Conservation (phyloP, 2,888 invertebrate species). For the Acleris sparsana region DNA sequence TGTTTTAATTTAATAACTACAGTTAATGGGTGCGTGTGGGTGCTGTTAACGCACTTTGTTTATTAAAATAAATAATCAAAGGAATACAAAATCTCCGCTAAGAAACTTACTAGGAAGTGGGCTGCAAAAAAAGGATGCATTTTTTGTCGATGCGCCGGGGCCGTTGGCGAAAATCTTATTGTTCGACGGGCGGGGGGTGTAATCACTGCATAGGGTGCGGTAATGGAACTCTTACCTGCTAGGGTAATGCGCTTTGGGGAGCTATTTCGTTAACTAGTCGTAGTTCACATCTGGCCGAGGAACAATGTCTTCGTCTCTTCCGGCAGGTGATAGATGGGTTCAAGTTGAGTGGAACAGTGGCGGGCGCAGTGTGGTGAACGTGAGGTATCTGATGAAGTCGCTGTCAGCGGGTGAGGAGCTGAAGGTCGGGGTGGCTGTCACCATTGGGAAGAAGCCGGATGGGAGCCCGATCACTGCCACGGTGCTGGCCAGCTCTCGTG, state of each 20-base stretch:
- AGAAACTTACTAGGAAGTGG: conserved; percentile 67
- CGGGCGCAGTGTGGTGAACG: conserved; percentile 51
- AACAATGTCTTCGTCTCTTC: conserved; percentile 39
- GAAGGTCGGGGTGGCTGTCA: conserved; percentile 48
- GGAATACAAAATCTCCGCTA: conserved; percentile 48
- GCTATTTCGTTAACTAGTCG: conserved; percentile 24
- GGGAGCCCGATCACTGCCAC: conserved; percentile 51
- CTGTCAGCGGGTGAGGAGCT: conserved; percentile 44
- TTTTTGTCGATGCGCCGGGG: conserved; percentile 59
- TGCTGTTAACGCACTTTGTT: too few species aligned
- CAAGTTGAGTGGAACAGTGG: conserved; percentile 62
- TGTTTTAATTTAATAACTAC: too few species aligned
- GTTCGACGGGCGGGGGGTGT: conserved; percentile 67
- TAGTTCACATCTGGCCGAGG: conserved; percentile 20
- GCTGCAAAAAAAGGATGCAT: conserved; percentile 71
- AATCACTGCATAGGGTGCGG: conserved; percentile 69
- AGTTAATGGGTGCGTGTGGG: too few species aligned
- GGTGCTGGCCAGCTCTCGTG: conserved; percentile 53
- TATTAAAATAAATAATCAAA: conserved; percentile 12
- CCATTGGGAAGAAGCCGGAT: conserved; percentile 43
- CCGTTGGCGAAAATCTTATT: conserved; percentile 73
- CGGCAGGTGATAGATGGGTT: conserved; percentile 62
- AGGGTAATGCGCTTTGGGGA: conserved; percentile 37
- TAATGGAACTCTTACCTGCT: conserved; percentile 77
- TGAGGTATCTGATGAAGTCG: conserved; percentile 46